These are phyloP conservation scores for Heliothis peltigera DNA, from an alignment of 2,888 invertebrate species.

Conservation along the genomic window DNA sequence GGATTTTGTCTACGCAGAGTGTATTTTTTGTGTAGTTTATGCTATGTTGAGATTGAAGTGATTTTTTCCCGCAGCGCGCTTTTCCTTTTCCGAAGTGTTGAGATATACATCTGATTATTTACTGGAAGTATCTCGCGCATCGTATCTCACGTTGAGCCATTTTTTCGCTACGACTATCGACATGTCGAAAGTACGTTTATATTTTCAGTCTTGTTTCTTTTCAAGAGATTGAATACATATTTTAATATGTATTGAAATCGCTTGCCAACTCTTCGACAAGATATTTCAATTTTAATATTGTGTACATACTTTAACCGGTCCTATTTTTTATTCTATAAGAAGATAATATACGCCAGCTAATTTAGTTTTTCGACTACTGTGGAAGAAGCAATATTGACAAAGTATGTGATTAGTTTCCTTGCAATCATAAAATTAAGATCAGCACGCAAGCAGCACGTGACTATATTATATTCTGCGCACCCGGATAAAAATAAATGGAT, in stretches of 20 bases:
- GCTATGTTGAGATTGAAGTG: constrained; percentile 22
- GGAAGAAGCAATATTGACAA: constrained; percentile 12
- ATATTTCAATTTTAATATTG: no score
- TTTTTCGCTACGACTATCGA: constrained; percentile 9
- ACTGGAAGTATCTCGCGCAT: not conserved
- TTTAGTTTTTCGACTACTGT: constrained; percentile 4
- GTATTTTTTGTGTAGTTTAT: not conserved
- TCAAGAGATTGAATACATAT: not conserved
- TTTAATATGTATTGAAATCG: no score
- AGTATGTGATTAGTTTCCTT: constrained; percentile 12
- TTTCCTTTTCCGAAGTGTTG: constrained; percentile 14
- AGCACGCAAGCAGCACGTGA: no score
- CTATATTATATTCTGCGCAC: no score
- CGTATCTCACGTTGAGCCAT: constrained; percentile 1
- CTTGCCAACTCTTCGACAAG: no score
- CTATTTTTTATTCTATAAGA: constrained; percentile 19
- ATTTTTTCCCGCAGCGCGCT: not conserved
- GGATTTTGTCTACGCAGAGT: no score
- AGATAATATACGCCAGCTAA: constrained; percentile 22
- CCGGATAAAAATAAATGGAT: no score
- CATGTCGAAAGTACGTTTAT: constrained; percentile 9
- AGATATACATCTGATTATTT: constrained; percentile 29
- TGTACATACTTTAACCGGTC: not conserved
- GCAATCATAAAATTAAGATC: constrained; percentile 19
- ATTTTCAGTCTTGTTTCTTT: not conserved